Percentiles rank a stretch among this genome's conserved stretches.
These are phyloP conservation scores for Ligdia adustata DNA, from an alignment of 2,888 invertebrate species.

Conservation along the genomic window DNA sequence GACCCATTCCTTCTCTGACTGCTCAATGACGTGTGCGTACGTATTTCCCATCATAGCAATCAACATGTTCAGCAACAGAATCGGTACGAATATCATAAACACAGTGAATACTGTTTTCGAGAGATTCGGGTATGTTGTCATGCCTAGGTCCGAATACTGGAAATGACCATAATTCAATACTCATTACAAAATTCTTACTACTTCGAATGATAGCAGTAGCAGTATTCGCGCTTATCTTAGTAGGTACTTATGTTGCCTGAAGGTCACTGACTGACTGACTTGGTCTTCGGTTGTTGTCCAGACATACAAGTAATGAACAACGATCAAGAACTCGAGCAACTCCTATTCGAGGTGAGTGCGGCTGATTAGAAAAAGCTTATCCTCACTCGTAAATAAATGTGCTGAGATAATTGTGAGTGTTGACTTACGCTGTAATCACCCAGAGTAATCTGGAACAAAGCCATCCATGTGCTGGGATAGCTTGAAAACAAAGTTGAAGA, in stretches of 20 bases:
- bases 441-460: slow-evolving; percentile 97
- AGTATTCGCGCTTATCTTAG: too few species aligned
- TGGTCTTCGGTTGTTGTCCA: too few species aligned
- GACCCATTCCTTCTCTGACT: slow-evolving; percentile 99
- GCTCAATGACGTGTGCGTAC: slow-evolving; percentile 98
- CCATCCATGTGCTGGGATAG: slow-evolving; percentile 98
- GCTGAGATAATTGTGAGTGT: neutral
- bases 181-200: too few species aligned
- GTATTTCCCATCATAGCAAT: slow-evolving; percentile 99
- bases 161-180: too few species aligned
- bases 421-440: slow-evolving; percentile 97
- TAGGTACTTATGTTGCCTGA: too few species aligned
- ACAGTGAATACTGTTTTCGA: slow-evolving; percentile 98
- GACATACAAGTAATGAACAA: too few species aligned
- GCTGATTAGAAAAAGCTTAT: too few species aligned
- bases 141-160: slow-evolving; percentile 96
- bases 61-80: slow-evolving; percentile 96
- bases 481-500: slow-evolving; percentile 92
- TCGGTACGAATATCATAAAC: slow-evolving; percentile 99
- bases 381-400: too few species aligned
- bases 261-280: too few species aligned
- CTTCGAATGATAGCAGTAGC: too few species aligned
- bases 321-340: too few species aligned
- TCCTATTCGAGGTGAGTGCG: too few species aligned
- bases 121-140: slow-evolving; percentile 95